phyloP scores from a whole-genome alignment of 2,797 vertebrate species.

The Spinus olivaceus region DNA sequence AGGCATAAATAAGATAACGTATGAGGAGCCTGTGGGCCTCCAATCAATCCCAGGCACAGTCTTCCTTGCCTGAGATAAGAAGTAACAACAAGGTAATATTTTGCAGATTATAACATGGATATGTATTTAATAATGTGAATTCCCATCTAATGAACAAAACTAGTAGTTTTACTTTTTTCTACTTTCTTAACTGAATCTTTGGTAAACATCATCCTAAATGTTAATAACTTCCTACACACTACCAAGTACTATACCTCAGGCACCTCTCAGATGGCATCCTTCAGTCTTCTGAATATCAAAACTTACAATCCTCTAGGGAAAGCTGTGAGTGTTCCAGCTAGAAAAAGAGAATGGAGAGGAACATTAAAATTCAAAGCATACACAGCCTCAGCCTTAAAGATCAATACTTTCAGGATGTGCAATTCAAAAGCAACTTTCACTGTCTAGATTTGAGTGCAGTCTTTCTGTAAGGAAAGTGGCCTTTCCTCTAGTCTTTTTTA shows the following conservation, averaged over 20 bases:
- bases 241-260: slow-evolving; percentile 81
- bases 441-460: background rate
- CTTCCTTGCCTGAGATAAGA: background rate
- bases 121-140: background rate
- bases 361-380: slow-evolving; percentile 32
- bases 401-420: background rate
- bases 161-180: background rate
- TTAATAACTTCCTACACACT: background rate
- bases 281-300: slow-evolving; percentile 66
- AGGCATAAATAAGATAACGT: background rate
- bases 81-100: background rate
- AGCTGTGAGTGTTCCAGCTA: slow-evolving; percentile 70
- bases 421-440: background rate
- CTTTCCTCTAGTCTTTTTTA: background rate
- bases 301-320: slow-evolving; percentile 49
- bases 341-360: slow-evolving; percentile 35
- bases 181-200: background rate
- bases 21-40: background rate
- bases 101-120: background rate
- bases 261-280: slow-evolving; percentile 92
- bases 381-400: background rate
- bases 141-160: background rate
- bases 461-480: background rate
- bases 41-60: background rate
- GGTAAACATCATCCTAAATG: slow-evolving; percentile 5